Base-by-base conservation (phyloP, 1,140 invertebrate species). In the Tetraneura akinire region DNA sequence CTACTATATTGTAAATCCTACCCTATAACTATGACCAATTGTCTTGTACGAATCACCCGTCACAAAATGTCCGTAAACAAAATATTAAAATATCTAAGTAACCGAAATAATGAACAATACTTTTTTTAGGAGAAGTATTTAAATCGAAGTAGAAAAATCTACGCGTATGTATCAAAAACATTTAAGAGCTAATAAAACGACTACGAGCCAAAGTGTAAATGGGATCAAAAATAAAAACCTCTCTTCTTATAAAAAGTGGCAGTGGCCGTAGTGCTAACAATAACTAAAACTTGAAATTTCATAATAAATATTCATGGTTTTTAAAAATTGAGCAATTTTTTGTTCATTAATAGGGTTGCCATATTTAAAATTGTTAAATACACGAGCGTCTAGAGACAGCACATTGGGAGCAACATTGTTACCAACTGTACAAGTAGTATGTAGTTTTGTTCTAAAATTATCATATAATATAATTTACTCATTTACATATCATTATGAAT, bases 11-110 rank as follows among this genome's bases (percentile, higher is more conserved):
- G 53, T 80, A 68, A 81, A 80, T 37, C 82, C 82, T 57, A 82
- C 42, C 51, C 76, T 73, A 57, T 81, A 82, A 70, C 82, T 82
- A 71, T 78, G 81, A 42, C 64, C 76, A 11, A 82, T 81, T n/a
- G 82, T 82, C 80, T 49, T 68, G 16, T 68, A 68, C n/a, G 42
- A 68, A 68, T 68, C 64, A 68, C 64, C 64, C 32, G 64, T 68
- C 9, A 14, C 64, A 68, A 68, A 47, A 68, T 37, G 37, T 68
- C 32, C 37, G 42, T 42, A 68, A 68, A 23, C 5, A 37, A n/a
- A n/a, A 68, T 42, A 68, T 16, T 68, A 47, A 68, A 37, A 68
- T 21, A 68, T 6, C n/a, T 8, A 47, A 47, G n/a, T 32, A 62
- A 32, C 9, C n/a, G n/a, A 62, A 62, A 26, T 32, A 62, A 18